Conservation (phyloP, 35 echinoderm and acorn worm species). For the Apostichopus parvimensis region DNA sequence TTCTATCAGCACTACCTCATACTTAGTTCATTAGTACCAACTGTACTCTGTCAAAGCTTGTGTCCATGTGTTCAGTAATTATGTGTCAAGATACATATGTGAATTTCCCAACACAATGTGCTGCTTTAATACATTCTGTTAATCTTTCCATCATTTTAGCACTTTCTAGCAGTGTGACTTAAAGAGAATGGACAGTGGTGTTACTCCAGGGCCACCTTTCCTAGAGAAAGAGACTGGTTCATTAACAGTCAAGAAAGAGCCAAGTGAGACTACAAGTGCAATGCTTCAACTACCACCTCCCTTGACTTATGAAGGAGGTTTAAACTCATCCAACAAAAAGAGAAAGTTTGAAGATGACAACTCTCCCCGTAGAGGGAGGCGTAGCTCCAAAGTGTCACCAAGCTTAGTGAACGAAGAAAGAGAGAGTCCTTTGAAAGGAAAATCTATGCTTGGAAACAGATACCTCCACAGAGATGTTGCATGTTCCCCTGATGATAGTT, state of each 20-base stretch:
- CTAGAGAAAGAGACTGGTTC: conserved; percentile 23
- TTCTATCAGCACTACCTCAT: not conserved
- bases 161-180: not conserved
- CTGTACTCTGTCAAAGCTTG: no score
- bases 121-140: not conserved
- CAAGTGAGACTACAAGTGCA: not conserved
- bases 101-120: not conserved
- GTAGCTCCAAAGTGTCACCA: not conserved
- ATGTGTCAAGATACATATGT: not conserved
- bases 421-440: conserved; percentile 1
- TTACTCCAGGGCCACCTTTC: conserved; percentile 7
- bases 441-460: not conserved
- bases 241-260: not conserved
- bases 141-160: not conserved
- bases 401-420: not conserved
- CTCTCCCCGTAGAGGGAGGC: not conserved
- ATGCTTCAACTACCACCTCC: conserved; percentile 27
- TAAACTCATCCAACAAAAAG: not conserved
- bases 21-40: not conserved
- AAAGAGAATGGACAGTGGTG: conserved; percentile 26
- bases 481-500: not conserved
- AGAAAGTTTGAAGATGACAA: conserved; percentile 29
- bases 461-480: not conserved
- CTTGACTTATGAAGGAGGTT: conserved; percentile 27
- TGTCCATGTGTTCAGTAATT: no score